Evolutionary conservation across 2,888 invertebrate genomes (phyloP).

Genomic region (Hemistola chrysoprasaria): DNA sequence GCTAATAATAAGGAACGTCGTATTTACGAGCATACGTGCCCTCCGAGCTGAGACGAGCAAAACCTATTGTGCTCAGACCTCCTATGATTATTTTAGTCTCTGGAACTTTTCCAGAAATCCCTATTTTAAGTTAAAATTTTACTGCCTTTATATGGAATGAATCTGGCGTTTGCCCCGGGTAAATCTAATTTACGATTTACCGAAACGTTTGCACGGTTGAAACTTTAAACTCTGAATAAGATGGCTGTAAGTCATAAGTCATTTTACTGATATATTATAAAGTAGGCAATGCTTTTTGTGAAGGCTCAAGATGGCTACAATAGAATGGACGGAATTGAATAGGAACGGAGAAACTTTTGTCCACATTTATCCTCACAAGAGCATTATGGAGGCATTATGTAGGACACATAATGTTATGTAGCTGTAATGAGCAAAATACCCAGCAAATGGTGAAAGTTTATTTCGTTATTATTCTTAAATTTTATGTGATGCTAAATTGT

Average conservation of each 20-base stretch:
- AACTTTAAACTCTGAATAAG: constrained; percentile 34
- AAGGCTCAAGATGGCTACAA: constrained; percentile 19
- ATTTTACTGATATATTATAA: constrained; percentile 18
- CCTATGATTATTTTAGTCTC: constrained; percentile 77
- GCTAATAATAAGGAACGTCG: constrained; percentile 79
- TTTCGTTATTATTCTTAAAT: no score
- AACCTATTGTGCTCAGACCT: constrained; percentile 77
- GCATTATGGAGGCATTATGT: constrained; percentile 10
- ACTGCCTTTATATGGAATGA: constrained; percentile 60
- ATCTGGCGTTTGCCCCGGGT: constrained; percentile 48
- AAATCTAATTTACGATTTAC: constrained; percentile 59
- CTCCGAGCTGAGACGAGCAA: constrained; percentile 69
- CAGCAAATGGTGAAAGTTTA: no score
- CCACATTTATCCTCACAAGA: constrained; percentile 2
- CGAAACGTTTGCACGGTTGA: constrained; percentile 45
- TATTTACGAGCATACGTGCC: constrained; percentile 81
- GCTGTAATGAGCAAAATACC: no score
- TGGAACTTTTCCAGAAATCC: constrained; percentile 72
- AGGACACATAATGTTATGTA: constrained; percentile 8
- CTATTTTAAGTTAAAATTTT: constrained; percentile 65
- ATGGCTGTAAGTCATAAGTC: constrained; percentile 40
- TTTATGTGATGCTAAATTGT: no score
- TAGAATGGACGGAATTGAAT: constrained; percentile 8
- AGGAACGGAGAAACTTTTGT: constrained; percentile 4
- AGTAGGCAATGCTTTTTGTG: constrained; percentile 29